Percentiles rank a stretch among this genome's conserved stretches.
These are phyloP conservation scores for Platyrinchus mystaceus DNA, from an alignment of 2,797 vertebrate species.

Conservation along the genomic window DNA sequence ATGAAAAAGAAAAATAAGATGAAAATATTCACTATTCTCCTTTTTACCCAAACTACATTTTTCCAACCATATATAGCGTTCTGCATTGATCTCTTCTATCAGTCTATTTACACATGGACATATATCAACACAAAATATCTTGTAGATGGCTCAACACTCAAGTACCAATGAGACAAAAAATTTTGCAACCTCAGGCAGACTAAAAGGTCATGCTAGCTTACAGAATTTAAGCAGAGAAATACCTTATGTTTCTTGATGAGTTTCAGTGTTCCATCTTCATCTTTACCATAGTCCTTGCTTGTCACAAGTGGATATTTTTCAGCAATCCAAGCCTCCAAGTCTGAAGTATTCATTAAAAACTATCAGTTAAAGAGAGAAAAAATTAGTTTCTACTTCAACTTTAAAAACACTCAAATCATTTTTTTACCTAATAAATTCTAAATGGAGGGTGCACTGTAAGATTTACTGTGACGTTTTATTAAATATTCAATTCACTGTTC, in stretches of 20 bases:
- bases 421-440: background rate
- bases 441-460: background rate
- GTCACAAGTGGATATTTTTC: constrained; percentile 78
- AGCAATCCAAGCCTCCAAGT: constrained; percentile 81
- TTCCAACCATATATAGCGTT: background rate
- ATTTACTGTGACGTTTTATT: background rate
- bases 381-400: background rate
- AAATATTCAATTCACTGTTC: background rate
- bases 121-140: background rate
- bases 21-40: background rate
- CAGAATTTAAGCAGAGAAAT: background rate
- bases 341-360: constrained; percentile 84
- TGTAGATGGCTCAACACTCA: background rate
- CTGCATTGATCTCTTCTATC: background rate
- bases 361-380: constrained; percentile 45
- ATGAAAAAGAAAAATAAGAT: background rate
- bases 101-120: background rate
- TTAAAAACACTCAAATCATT: background rate
- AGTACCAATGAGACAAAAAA: background rate
- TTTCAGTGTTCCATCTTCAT: constrained; percentile 77
- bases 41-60: background rate
- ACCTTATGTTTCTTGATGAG: constrained; percentile 88
- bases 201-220: background rate
- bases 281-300: constrained; percentile 82
- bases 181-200: background rate